Evolutionary conservation across 2,797 vertebrate species (phyloP), one percentile per base, ranked within the genome.

Genomic region (Kryptopterus vitreolus): DNA sequence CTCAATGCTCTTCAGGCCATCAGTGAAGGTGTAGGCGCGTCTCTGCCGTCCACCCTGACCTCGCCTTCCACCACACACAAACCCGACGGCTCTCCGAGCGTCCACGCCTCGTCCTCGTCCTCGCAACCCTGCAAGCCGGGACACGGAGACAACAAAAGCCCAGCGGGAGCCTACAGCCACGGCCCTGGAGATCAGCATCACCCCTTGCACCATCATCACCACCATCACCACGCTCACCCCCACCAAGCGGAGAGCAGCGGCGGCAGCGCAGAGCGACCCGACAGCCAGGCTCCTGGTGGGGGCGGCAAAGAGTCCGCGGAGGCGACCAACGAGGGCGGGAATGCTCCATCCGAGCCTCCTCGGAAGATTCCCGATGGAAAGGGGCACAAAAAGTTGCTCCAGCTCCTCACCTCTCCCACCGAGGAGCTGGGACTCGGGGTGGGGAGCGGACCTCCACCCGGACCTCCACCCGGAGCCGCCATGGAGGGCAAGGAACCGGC

Each of bases 1-100:
- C 93, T 99, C 71, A 99, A 97, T 74, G 98, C 98, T 82, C 95
- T 99, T 75, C 98, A 99, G 90, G 98, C 98, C 86, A 99, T 99
- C 81, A 99, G 98, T 77, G 98, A 99, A 84, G 97, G 98, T 2
- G 96, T 99, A 66, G 98, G 98, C 63, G 96, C 96, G 76, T 95
- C 97, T 1, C 91, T 98, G 86, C 90, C 96, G 58, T 96, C 98
- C 7, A 95, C 97, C 0, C 93, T 99, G 82, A 96, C 95, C 74
- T 98, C 98, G 31, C 96, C 96, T 0, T 68, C 81, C 22, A 55
- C 53, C n/a, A 92, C 93, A 43, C 87, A 96, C 87, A 98, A 96
- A 86, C 74, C 95, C 4, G 98, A 99, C 88, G 95, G 92, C 88
- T 96, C 96, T 38, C 95, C 96, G 20, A 97, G 94, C 65, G 88